Percentiles rank a stretch among this genome's conserved stretches.
These are phyloP conservation scores for Cephus cinctus DNA, from an alignment of 1,140 invertebrate genomes.

Conservation along the genomic window DNA sequence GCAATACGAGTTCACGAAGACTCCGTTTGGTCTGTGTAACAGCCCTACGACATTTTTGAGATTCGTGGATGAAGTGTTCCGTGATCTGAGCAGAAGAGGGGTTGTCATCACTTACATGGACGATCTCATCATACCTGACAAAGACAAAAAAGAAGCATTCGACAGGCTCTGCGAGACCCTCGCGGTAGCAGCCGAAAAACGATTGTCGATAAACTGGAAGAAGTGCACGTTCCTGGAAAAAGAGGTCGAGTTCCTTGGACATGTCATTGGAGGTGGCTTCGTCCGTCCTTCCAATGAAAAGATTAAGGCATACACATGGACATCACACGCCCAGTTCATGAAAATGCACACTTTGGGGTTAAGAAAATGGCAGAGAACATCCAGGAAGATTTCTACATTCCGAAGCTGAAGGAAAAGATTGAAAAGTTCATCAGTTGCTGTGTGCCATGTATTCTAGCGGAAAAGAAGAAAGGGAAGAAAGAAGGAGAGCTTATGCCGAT, in stretches of 20 bases:
- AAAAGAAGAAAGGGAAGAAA: slow-evolving; percentile 43
- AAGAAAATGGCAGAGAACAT: slow-evolving; percentile 41
- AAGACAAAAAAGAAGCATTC: slow-evolving; percentile 22
- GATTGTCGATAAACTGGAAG: slow-evolving; percentile 28
- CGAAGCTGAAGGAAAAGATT: slow-evolving; percentile 32
- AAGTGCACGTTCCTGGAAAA: slow-evolving; percentile 35
- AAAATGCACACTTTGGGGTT: slow-evolving; percentile 35
- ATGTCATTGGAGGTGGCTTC: slow-evolving; percentile 23
- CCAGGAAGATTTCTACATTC: slow-evolving; percentile 37
- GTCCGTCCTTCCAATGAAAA: slow-evolving; percentile 43
- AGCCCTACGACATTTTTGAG: slow-evolving; percentile 32
- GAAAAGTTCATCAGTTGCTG: slow-evolving; percentile 34
- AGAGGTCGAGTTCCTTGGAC: slow-evolving; percentile 32
- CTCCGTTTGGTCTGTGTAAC: slow-evolving; percentile 41
- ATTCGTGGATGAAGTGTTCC: slow-evolving; percentile 35
- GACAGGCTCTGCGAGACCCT: slow-evolving; percentile 22
- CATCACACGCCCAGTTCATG: slow-evolving; percentile 30
- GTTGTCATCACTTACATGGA: slow-evolving; percentile 31
- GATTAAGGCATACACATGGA: slow-evolving; percentile 33
- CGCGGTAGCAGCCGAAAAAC: slow-evolving; percentile 12
- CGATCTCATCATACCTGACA: slow-evolving; percentile 31
- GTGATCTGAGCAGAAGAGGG: slow-evolving; percentile 5
- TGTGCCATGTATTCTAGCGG: slow-evolving; percentile 41
- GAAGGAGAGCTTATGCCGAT: slow-evolving; percentile 38
- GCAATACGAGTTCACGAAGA: slow-evolving; percentile 32